Percentiles rank a stretch among this genome's conserved stretches.
Conservation (phyloP, 2,888 invertebrate species). For the Diadegma fenestrale region DNA sequence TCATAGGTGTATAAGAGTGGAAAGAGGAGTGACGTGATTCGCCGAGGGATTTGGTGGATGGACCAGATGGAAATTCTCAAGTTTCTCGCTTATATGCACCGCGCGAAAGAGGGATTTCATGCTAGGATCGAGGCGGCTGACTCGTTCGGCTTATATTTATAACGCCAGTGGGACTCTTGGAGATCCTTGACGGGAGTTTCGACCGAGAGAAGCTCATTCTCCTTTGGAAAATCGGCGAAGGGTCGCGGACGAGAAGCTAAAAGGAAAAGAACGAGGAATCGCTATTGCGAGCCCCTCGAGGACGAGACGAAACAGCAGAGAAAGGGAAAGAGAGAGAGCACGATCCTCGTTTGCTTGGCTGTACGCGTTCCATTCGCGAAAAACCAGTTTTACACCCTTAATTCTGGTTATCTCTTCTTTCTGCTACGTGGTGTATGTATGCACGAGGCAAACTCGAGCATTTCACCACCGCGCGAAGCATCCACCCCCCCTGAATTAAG, state of each 20-base stretch:
- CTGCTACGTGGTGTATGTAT: not conserved
- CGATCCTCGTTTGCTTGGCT: slow-evolving; percentile 3
- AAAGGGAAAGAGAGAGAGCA: not conserved
- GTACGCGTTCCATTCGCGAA: slow-evolving; percentile 27
- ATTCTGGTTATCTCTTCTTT: slow-evolving; percentile 52
- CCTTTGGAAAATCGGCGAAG: slow-evolving; percentile 25
- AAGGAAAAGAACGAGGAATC: slow-evolving; percentile 36
- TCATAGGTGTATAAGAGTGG: slow-evolving; percentile 8
- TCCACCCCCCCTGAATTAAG: slow-evolving; percentile 55
- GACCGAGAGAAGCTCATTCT: slow-evolving; percentile 33
- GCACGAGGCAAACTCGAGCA: not conserved
- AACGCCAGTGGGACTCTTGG: slow-evolving; percentile 58
- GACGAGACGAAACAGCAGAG: slow-evolving; percentile 23
- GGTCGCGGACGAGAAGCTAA: slow-evolving; percentile 13
- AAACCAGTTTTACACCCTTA: slow-evolving; percentile 59
- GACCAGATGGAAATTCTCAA: slow-evolving; percentile 39
- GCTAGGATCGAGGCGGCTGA: slow-evolving; percentile 31
- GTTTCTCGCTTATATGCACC: slow-evolving; percentile 19
- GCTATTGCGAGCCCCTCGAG: slow-evolving; percentile 56
- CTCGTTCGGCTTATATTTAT: slow-evolving; percentile 60
- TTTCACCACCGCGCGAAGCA: slow-evolving; percentile 13
- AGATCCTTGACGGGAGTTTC: slow-evolving; percentile 55
- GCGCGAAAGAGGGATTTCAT: slow-evolving; percentile 23
- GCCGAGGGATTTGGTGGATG: slow-evolving; percentile 42
- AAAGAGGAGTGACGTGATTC: slow-evolving; percentile 8